A percentile compares a stretch with the other conserved stretches of the same genome.
phyloP scores from a whole-genome alignment of 2,113 vertebrate genomes.

The Platichthys flesus region DNA sequence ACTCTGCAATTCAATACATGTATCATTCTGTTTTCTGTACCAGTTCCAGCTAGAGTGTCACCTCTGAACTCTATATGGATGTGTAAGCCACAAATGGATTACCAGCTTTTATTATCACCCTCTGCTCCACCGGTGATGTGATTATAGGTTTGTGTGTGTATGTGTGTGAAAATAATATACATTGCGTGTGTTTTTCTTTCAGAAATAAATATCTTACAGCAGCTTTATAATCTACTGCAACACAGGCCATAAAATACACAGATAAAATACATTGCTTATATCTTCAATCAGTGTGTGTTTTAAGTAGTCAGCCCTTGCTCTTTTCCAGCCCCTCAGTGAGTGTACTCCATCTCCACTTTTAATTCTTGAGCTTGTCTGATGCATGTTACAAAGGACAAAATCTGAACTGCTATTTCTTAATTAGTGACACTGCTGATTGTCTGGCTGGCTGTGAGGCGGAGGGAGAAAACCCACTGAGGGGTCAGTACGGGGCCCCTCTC shows the following conservation, averaged over 20 bases:
- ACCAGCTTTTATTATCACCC: constrained; percentile 63
- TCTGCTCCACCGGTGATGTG: constrained; percentile 50
- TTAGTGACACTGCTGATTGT: constrained; percentile 92
- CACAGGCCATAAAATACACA: constrained; percentile 1
- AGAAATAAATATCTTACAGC: neutral
- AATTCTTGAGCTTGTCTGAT: constrained; percentile 84
- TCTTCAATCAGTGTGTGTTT: neutral
- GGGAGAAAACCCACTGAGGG: constrained; percentile 91
- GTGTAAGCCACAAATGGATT: constrained; percentile 66
- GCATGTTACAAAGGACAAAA: constrained; percentile 85
- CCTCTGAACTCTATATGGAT: constrained; percentile 66
- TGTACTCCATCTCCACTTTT: constrained; percentile 84
- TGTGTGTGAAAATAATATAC: constrained; percentile 22
- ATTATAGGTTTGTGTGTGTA: constrained; percentile 38
- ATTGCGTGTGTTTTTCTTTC: constrained; percentile 8
- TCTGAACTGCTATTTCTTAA: constrained; percentile 88
- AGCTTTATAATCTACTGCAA: neutral
- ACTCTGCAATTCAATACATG: constrained; percentile 12
- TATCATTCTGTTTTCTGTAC: constrained; percentile 33
- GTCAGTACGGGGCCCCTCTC: constrained; percentile 88
- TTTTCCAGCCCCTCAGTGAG: constrained; percentile 56
- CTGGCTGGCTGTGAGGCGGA: constrained; percentile 90
- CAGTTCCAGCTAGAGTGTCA: constrained; percentile 26
- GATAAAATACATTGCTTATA: neutral
- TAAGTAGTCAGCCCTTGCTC: neutral